A percentile compares a stretch with the other conserved stretches of the same genome.
Conservation (phyloP, 2,113 vertebrate species). For the Lanius ludovicianus region DNA sequence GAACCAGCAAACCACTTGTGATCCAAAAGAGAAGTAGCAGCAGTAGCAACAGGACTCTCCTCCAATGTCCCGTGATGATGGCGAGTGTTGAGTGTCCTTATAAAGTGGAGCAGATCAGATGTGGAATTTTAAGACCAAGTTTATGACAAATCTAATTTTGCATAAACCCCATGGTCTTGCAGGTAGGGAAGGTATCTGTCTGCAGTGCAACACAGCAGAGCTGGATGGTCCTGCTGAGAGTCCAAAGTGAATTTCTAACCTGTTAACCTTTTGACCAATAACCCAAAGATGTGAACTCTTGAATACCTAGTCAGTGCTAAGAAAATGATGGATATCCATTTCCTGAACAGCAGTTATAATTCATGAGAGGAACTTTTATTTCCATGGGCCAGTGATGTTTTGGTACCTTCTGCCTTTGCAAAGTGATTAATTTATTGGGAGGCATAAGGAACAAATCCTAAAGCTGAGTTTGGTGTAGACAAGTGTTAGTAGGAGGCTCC, state of each 20-base stretch:
- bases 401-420: not conserved
- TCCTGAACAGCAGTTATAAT: not conserved
- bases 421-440: not conserved
- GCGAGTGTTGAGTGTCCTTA: not conserved
- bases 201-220: not conserved
- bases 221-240: not conserved
- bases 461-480: not conserved
- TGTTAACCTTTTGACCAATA: not conserved
- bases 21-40: not conserved
- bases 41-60: not conserved
- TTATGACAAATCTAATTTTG: not conserved
- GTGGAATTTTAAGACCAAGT: not conserved
- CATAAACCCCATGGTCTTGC: not conserved
- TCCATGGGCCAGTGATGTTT: not conserved
- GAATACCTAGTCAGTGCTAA: not conserved
- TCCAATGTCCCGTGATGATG: fast-evolving
- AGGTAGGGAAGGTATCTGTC: not conserved
- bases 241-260: not conserved
- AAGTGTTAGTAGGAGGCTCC: not conserved
- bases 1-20: not conserved
- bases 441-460: not conserved
- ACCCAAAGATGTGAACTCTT: not conserved
- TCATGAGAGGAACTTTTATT: not conserved
- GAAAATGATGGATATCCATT: not conserved
- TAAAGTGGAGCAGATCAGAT: not conserved